These are phyloP conservation scores for Sturnus vulgaris DNA, from an alignment of 2,113 vertebrate species.

Conservation along the genomic window DNA sequence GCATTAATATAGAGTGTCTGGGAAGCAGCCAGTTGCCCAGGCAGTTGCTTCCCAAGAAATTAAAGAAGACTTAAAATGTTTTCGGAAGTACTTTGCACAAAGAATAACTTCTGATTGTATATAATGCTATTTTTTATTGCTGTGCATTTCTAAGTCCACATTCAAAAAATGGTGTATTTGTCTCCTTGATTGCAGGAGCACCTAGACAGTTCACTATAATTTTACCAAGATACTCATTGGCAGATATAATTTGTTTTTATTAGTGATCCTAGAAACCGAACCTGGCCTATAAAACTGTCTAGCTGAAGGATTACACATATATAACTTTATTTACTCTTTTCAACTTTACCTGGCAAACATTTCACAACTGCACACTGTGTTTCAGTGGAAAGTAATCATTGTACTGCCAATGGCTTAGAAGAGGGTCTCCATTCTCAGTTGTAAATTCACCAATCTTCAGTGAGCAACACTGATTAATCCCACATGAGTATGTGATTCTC, in stretches of 20 bases:
- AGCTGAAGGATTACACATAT: neutral
- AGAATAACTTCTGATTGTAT: neutral
- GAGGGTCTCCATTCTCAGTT: neutral
- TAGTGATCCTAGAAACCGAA: neutral
- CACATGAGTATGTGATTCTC: neutral
- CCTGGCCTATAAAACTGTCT: neutral
- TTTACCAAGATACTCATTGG: neutral
- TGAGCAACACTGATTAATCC: neutral
- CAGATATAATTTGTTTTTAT: neutral
- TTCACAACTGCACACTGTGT: neutral
- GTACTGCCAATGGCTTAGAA: neutral
- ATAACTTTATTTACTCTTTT: neutral
- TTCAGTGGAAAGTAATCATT: neutral
- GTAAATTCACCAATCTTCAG: neutral
- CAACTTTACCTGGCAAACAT: neutral
- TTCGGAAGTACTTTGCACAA: neutral
- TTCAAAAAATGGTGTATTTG: neutral
- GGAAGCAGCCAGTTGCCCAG: constrained; percentile 15
- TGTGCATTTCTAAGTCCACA: neutral
- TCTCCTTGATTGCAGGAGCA: neutral
- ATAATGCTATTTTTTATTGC: neutral
- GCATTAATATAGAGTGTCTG: neutral
- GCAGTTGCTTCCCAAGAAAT: neutral
- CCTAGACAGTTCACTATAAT: neutral
- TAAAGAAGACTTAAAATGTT: neutral